These are phyloP conservation scores for Cyprinella venusta DNA, from an alignment of 2,797 vertebrate species.

Conservation along the genomic window DNA sequence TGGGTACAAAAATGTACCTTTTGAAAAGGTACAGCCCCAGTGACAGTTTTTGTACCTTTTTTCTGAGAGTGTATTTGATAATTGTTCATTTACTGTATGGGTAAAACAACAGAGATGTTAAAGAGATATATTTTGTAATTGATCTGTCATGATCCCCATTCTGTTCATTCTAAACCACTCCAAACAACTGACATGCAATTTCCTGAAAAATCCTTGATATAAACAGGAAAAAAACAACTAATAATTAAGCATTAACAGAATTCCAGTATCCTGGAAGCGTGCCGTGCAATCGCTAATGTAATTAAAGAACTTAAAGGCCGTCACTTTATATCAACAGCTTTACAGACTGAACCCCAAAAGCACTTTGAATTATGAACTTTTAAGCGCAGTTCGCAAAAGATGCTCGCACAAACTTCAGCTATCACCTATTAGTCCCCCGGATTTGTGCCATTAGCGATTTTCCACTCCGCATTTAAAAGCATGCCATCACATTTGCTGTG, in stretches of 20 bases:
- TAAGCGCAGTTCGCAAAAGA: slow-evolving; percentile 46
- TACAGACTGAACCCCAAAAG: slow-evolving; percentile 57
- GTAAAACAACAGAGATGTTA: neutral
- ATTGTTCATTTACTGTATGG: neutral
- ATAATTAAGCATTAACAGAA: slow-evolving; percentile 25
- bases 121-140: neutral
- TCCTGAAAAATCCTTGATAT: slow-evolving; percentile 15
- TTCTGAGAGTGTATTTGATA: too few relatives aligned
- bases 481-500: slow-evolving; percentile 36
- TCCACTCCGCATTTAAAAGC: slow-evolving; percentile 49
- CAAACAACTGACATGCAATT: neutral
- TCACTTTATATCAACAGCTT: slow-evolving; percentile 56
- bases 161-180: neutral
- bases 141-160: neutral
- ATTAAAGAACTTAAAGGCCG: slow-evolving; percentile 51
- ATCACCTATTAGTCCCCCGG: slow-evolving; percentile 48
- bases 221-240: slow-evolving; percentile 5
- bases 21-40: too few relatives aligned
- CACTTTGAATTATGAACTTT: slow-evolving; percentile 56
- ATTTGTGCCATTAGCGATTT: slow-evolving; percentile 60
- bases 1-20: too few relatives aligned
- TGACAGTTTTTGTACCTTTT: too few relatives aligned
- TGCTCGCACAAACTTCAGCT: slow-evolving; percentile 47
- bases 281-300: slow-evolving; percentile 32
- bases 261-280: slow-evolving; percentile 22